Evolutionary conservation across 2,888 invertebrate species (phyloP).

Genomic region (Bombyx huttoni): DNA sequence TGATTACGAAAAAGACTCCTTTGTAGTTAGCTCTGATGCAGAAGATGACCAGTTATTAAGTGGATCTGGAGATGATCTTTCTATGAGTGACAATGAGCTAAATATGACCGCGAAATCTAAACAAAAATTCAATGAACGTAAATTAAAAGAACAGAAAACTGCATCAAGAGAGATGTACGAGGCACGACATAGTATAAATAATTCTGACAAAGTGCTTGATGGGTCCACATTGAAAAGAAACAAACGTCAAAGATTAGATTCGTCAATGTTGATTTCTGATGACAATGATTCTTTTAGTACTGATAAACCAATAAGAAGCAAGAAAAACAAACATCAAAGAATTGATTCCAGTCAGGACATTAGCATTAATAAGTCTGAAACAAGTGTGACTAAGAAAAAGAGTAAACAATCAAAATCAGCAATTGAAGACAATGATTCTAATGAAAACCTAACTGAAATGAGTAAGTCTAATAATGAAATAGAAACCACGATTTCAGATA

Average conservation of each 20-base stretch:
- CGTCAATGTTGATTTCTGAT: conserved; percentile 32
- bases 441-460: neutral
- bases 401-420: conserved; percentile 29
- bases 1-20: conserved; percentile 68
- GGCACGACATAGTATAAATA: conserved; percentile 41
- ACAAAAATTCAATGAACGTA: conserved; percentile 51
- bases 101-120: conserved; percentile 53
- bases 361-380: conserved; percentile 15
- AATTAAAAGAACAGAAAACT: conserved; percentile 50
- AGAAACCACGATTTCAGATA: conserved; percentile 37
- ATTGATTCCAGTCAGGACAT: conserved; percentile 41
- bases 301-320: conserved; percentile 9
- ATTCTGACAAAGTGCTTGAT: conserved; percentile 17
- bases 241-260: conserved; percentile 29
- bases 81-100: conserved; percentile 55
- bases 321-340: conserved; percentile 36
- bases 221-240: conserved; percentile 19
- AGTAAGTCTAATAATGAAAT: conserved; percentile 26
- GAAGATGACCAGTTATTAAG: conserved; percentile 53
- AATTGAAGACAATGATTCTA: conserved; percentile 17
- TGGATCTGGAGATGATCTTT: conserved; percentile 56
- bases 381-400: conserved; percentile 17
- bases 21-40: conserved; percentile 64
- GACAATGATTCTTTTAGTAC: conserved; percentile 19
- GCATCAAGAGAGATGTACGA: conserved; percentile 61